A percentile compares a stretch with the other conserved stretches of the same genome.
These are phyloP conservation scores for Ceratina japonica DNA, from an alignment of 1,140 invertebrate species.

Conservation along the genomic window DNA sequence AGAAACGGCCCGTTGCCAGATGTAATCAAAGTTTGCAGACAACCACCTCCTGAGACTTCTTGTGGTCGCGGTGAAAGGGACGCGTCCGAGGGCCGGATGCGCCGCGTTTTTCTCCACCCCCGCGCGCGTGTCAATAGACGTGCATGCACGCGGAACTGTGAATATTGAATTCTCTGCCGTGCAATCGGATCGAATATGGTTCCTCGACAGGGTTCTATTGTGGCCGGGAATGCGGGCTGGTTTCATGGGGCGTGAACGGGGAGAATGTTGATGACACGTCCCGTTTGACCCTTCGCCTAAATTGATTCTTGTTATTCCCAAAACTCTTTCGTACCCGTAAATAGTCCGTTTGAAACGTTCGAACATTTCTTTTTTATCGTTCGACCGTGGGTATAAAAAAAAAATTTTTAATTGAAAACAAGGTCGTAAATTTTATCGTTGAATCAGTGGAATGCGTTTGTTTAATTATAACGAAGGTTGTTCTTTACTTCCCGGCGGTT, in stretches of 20 bases:
- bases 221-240: not conserved
- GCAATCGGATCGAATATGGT: not conserved
- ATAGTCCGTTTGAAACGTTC: too few relatives aligned
- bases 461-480: too few relatives aligned
- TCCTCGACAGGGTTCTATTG: not conserved
- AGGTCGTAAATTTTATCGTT: too few relatives aligned
- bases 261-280: not conserved
- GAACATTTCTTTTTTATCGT: too few relatives aligned
- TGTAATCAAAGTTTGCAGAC: conserved; percentile 70
- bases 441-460: too few relatives aligned
- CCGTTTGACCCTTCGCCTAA: too few relatives aligned
- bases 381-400: too few relatives aligned
- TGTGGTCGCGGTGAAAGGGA: conserved; percentile 12
- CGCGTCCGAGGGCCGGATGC: conserved; percentile 51
- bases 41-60: conserved; percentile 48
- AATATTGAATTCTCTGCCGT: conserved; percentile 14
- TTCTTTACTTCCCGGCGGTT: too few relatives aligned
- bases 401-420: too few relatives aligned
- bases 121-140: conserved; percentile 26
- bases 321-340: too few relatives aligned
- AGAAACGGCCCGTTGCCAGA: conserved; percentile 57
- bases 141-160: not conserved
- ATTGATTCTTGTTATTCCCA: too few relatives aligned
- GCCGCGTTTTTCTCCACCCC: conserved; percentile 40
- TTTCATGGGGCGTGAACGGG: not conserved